Base-by-base conservation (phyloP, 64 coral and sea anemone species). In the Stichodactyla helianthus region DNA sequence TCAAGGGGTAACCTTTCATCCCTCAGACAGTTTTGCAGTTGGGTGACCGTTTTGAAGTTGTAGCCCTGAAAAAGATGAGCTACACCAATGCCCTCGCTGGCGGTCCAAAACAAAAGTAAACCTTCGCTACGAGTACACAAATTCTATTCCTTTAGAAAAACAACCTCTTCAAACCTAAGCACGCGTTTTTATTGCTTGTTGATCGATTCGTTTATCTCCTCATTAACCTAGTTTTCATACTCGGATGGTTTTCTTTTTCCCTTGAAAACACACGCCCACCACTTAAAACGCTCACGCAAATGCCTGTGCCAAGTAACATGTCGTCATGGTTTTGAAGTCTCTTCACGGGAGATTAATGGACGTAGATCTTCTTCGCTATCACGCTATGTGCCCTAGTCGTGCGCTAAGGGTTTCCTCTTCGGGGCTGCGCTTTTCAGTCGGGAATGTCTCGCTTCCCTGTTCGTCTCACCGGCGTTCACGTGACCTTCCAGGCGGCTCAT, bases 121-220 rank as follows among this genome's bases (percentile, higher is more conserved):
- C 4, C 4, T 14, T 63, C 60, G 62, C 22, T 65, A 20, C 20
- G 23, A 74, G 7, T 28, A 74, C 68, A 74, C 10, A 74, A 35
- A 7, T 74, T 74, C 10, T n/a, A 26, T n/a, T 23, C 22, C 12
- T 28, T 26, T 74, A 12, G 10, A 74, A 23, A 27, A 11, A 74
- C 25, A 31, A 26, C 26, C 68, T 74, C 25, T 27, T 74, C 10
- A 74, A 74, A 13, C 11, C 25, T 11, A 27, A 26, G n/a, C 68
- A 74, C 10, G 26, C 68, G 68, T 12, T 74, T 27, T 74, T 74
- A 74, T 74, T 74, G 68, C 26, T 74, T 74, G 7, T 74, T 12
- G 68, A 74, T 74, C 27, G 68, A 74, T 74, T 74, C 68, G 17
- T 74, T 74, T 74, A 74, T 74, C 26, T 74, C 26, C 25, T 74